These are phyloP conservation scores for Oreochromis grahami DNA, from an alignment of 2,797 vertebrate species.

Conservation along the genomic window DNA sequence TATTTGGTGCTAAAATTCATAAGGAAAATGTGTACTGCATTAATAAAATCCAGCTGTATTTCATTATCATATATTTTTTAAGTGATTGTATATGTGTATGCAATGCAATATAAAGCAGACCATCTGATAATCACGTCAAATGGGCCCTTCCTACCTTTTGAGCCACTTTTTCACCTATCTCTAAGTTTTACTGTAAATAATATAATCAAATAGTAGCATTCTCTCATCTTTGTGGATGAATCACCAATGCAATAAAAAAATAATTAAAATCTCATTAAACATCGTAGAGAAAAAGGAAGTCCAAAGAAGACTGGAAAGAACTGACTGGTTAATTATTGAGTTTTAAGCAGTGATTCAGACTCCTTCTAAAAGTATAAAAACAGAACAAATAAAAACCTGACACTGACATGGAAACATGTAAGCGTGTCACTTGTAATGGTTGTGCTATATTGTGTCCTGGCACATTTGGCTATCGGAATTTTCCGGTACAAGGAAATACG, in stretches of 20 bases:
- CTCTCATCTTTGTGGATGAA: background rate
- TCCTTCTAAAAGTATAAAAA: background rate
- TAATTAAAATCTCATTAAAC: background rate
- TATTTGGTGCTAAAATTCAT: background rate
- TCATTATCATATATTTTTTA: too few species aligned
- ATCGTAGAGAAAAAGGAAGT: background rate
- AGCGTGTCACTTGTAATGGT: background rate
- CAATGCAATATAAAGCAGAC: too few species aligned
- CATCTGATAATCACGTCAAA: too few species aligned
- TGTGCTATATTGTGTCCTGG: background rate
- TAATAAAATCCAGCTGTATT: background rate
- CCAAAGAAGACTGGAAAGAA: background rate
- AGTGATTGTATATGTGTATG: too few species aligned
- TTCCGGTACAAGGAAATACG: constrained; percentile 21
- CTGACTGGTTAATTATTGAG: background rate
- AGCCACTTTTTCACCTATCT: too few species aligned
- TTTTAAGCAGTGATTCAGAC: background rate
- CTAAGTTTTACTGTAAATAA: too few species aligned
- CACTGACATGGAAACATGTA: background rate
- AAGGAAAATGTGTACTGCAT: background rate
- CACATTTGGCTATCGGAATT: background rate
- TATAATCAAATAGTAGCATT: background rate
- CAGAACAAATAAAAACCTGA: background rate
- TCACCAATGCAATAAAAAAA: background rate
- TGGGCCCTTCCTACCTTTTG: too few species aligned